A percentile compares a stretch with the other conserved stretches of the same genome.
Conservation (phyloP, 1,140 invertebrate genomes). For the Idris sp. region DNA sequence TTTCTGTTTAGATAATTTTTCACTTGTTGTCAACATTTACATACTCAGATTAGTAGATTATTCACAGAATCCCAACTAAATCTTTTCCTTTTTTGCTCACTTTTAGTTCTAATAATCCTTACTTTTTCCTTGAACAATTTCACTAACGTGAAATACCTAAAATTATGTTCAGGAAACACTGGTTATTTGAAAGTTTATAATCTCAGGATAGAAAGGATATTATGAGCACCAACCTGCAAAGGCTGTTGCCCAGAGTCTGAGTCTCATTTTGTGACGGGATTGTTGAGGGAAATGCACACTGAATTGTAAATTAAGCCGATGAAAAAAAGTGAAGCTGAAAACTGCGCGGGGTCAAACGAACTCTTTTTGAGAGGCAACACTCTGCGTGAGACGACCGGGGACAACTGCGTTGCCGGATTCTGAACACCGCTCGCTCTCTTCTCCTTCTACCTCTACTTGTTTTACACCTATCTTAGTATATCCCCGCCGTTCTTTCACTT, state of each 20-base stretch:
- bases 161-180: too few species aligned
- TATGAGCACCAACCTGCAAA: constrained; percentile 4
- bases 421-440: constrained; percentile 28
- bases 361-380: neutral
- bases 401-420: constrained; percentile 30
- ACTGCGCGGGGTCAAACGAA: neutral
- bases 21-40: too few species aligned
- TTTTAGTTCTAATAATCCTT: too few species aligned
- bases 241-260: constrained; percentile 2
- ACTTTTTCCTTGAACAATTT: too few species aligned
- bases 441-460: constrained; percentile 17
- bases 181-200: too few species aligned
- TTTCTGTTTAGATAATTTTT: too few species aligned
- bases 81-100: too few species aligned
- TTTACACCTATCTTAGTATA: constrained; percentile 20
- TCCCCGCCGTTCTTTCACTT: constrained; percentile 6
- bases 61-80: too few species aligned
- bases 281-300: neutral
- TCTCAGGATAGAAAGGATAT: neutral
- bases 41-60: too few species aligned
- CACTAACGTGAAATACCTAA: too few species aligned
- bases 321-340: too few species aligned
- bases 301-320: constrained; percentile 3
- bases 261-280: constrained; percentile 1
- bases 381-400: constrained; percentile 5